These are phyloP conservation scores for Oryzias woworae DNA, from an alignment of 2,113 vertebrate species.

Conservation along the genomic window DNA sequence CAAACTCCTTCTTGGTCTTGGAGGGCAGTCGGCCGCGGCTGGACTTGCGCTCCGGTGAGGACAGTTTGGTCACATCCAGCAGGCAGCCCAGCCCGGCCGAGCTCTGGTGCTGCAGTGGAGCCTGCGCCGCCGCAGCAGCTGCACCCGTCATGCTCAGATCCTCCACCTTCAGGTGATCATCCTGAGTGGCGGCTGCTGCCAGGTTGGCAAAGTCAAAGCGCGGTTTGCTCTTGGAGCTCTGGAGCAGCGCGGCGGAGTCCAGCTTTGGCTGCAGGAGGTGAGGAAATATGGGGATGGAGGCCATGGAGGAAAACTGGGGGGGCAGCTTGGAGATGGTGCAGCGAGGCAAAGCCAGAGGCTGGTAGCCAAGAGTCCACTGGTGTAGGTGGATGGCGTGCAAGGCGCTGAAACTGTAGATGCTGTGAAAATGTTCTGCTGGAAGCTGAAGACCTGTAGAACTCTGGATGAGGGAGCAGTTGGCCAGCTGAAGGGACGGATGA, in stretches of 20 bases:
- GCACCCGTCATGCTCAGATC: slow-evolving; percentile 75
- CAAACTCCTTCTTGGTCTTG: slow-evolving; percentile 99
- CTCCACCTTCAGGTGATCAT: slow-evolving; percentile 90
- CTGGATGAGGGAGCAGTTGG: slow-evolving; percentile 96
- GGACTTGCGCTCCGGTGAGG: slow-evolving; percentile 92
- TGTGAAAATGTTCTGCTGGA: slow-evolving; percentile 90
- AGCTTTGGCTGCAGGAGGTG: slow-evolving; percentile 88
- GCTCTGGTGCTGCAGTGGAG: slow-evolving; percentile 50
- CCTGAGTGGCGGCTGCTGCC: slow-evolving; percentile 93
- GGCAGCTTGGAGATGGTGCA: slow-evolving; percentile 92
- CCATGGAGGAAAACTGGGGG: slow-evolving; percentile 84
- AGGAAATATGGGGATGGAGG: slow-evolving; percentile 89
- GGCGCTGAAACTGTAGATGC: slow-evolving; percentile 93
- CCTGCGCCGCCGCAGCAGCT: slow-evolving; percentile 13
- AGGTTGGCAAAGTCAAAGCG: slow-evolving; percentile 98
- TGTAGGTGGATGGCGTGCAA: slow-evolving; percentile 94
- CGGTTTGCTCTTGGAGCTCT: slow-evolving; percentile 86
- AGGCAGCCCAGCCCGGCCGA: slow-evolving; percentile 81
- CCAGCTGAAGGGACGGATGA: slow-evolving; percentile 93
- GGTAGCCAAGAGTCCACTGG: slow-evolving; percentile 97
- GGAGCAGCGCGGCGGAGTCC: slow-evolving; percentile 63
- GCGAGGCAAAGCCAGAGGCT: slow-evolving; percentile 86
- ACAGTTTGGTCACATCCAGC: slow-evolving; percentile 90
- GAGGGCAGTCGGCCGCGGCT: slow-evolving; percentile 91
- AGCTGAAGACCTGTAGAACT: slow-evolving; percentile 90